phyloP scores from a whole-genome alignment of 1,140 invertebrate species.

The Micrasema longulum region DNA sequence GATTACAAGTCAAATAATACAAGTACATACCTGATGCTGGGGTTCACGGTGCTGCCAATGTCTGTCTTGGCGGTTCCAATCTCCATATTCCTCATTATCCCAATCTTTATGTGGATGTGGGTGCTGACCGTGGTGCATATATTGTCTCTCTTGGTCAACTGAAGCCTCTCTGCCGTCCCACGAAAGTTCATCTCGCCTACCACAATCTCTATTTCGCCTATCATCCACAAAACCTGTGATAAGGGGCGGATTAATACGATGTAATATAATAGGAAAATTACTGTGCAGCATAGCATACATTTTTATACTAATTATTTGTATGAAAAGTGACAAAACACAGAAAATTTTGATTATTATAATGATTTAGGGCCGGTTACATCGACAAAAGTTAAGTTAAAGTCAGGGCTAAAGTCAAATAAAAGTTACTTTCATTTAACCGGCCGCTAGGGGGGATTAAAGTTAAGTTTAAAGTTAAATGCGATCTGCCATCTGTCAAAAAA shows the following conservation, averaged over 20 bases:
- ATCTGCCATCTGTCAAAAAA: too few relatives aligned
- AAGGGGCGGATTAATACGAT: slow-evolving; percentile 7
- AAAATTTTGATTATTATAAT: too few relatives aligned
- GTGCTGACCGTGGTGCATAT: slow-evolving; percentile 61
- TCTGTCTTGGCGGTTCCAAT: slow-evolving; percentile 63
- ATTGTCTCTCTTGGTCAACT: slow-evolving; percentile 64
- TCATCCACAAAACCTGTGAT: slow-evolving; percentile 52
- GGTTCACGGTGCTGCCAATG: slow-evolving; percentile 65
- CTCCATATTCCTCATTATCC: slow-evolving; percentile 67
- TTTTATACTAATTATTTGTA: too few relatives aligned
- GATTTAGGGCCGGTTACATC: too few relatives aligned
- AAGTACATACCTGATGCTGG: slow-evolving; percentile 58
- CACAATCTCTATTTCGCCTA: slow-evolving; percentile 57
- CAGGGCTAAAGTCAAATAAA: too few relatives aligned
- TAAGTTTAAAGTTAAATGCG: too few relatives aligned
- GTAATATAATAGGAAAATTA: background rate
- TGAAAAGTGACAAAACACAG: too few relatives aligned
- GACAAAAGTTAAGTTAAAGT: too few relatives aligned
- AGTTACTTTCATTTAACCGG: too few relatives aligned
- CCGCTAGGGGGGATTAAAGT: too few relatives aligned
- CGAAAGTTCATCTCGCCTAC: slow-evolving; percentile 62
- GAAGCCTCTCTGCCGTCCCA: slow-evolving; percentile 66
- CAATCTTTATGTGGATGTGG: slow-evolving; percentile 63
- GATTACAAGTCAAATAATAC: too few relatives aligned
- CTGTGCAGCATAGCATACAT: slow-evolving; percentile 19